Evolutionary conservation across 2,888 invertebrate genomes (phyloP).

Genomic region (Thumatha senex): DNA sequence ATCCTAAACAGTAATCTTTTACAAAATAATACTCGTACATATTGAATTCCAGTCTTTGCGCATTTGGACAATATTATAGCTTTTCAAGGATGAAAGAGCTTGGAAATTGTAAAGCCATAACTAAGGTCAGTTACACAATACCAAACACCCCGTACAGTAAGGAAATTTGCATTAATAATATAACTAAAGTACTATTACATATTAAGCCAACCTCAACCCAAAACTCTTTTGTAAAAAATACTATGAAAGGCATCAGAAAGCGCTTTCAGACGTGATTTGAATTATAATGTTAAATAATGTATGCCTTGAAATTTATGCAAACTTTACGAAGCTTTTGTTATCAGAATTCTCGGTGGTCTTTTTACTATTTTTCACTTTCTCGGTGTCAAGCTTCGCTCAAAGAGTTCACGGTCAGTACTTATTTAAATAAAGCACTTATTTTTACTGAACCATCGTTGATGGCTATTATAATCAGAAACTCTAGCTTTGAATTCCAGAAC

Average conservation of each 20-base stretch:
- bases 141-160: no score
- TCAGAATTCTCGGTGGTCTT: constrained; percentile 15
- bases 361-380: constrained; percentile 19
- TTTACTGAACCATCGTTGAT: constrained; percentile 6
- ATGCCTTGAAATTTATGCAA: constrained; percentile 5
- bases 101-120: no score
- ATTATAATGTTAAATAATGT: neutral
- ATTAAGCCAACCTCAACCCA: no score
- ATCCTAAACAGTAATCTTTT: no score
- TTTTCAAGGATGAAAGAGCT: no score
- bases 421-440: constrained; percentile 5
- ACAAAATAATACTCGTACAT: no score
- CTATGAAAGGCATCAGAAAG: neutral
- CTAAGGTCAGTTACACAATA: no score
- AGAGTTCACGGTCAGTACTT: constrained; percentile 32
- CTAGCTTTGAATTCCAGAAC: neutral
- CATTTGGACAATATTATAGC: no score
- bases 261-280: neutral
- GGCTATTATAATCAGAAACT: constrained; percentile 1
- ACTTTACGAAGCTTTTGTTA: constrained; percentile 9
- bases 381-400: constrained; percentile 24
- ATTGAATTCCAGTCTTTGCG: no score
- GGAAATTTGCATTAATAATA: no score
- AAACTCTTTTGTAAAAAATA: no score
- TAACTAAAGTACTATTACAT: no score